Base-by-base conservation (phyloP, 2,113 vertebrate genomes). In the Pterophyllum scalare region DNA sequence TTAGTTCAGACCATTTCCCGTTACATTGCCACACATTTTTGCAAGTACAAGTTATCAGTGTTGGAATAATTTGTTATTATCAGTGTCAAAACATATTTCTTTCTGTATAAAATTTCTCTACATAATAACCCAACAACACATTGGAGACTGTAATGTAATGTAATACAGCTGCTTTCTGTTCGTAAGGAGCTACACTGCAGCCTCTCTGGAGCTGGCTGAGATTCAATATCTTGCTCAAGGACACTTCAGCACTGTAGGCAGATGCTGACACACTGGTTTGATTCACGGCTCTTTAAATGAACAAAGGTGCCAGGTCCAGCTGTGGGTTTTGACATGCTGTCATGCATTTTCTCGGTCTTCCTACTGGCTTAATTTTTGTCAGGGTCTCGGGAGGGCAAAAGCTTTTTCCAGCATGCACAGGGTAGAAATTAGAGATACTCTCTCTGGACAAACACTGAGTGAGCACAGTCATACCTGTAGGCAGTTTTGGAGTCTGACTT, bases 401-500 rank as follows among this genome's bases (percentile, higher is more conserved):
- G 67, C 22, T 62, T 24, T n/a, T 84, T 58, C 38, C 70, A 75
- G 80, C 56, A 49, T 75, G 52, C 75, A 62, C 61, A 75, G 60
- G 70, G 11, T 17, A 80, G 54, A 61, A 59, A 64, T 61, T 52
- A 58, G 28, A 79, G 26, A 52, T 24, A 15, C n/a, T 77, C 35
- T 84, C 33, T 24, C 33, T 72, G 77, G 72, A n/a, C 64, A 57
- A 85, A 88, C 43, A 54, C 10, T 83, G n/a, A 80, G 56, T 49
- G 40, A 70, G 14, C 59, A 82, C 33, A 62, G 33, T 83, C 61
- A 59, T 84, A 88, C 84, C 86, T 89, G 80, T 74, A 60, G 87
- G 90, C 85, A 82, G 59, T 78, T 35, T 38, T 57, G 80, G 81
- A 87, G 77, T 81, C 85, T 88, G 61, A 84, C 67, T 85, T 86